Percentiles rank a stretch among this genome's conserved stretches.
Evolutionary conservation across 2,797 vertebrate genomes (phyloP).

Genomic region (Tapera naevia): DNA sequence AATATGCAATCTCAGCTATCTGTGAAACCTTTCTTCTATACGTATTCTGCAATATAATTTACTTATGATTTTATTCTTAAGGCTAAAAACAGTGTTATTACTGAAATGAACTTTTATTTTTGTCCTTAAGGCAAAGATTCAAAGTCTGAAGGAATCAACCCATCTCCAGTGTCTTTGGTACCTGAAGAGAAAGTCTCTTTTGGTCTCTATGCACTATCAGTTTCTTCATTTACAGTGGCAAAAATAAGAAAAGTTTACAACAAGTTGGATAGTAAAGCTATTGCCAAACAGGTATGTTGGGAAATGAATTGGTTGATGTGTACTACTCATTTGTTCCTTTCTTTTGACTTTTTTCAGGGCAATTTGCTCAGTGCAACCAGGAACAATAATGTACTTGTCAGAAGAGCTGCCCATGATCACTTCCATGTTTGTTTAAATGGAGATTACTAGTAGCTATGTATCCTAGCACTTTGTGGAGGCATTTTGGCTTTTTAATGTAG

Average conservation of each 20-base stretch:
- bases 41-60: background rate
- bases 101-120: background rate
- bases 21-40: background rate
- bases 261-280: slow-evolving; percentile 97
- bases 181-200: slow-evolving; percentile 98
- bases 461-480: background rate
- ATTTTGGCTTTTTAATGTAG: background rate
- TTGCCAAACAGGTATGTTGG: slow-evolving; percentile 91
- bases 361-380: background rate
- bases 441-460: background rate
- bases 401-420: background rate
- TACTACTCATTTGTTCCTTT: background rate
- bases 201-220: slow-evolving; percentile 91
- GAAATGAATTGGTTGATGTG: background rate
- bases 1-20: background rate
- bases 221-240: slow-evolving; percentile 92
- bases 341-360: background rate
- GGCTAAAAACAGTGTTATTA: background rate
- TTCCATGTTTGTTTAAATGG: background rate
- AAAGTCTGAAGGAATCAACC: slow-evolving; percentile 84
- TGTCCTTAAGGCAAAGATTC: slow-evolving; percentile 90
- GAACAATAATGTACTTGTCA: background rate
- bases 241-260: slow-evolving; percentile 97
- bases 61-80: background rate
- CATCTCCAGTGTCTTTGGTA: slow-evolving; percentile 85